A percentile compares a stretch with the other conserved stretches of the same genome.
Conservation (phyloP, 2,113 vertebrate species). For the Semicossyphus pulcher region DNA sequence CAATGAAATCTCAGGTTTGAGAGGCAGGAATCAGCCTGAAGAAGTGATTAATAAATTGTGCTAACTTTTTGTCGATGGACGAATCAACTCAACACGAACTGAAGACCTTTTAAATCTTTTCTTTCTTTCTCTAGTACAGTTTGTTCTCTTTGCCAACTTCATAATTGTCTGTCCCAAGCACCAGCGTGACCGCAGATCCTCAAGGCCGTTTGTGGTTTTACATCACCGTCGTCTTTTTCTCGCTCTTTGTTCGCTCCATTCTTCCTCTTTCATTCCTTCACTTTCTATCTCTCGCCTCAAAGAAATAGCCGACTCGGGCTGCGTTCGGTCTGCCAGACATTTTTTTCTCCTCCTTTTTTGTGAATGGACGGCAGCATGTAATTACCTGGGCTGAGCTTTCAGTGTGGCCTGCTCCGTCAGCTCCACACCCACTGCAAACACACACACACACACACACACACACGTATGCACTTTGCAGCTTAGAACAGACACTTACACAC, state of each 20-base stretch:
- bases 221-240: not conserved
- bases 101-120: too few relatives aligned
- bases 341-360: conserved; percentile 62
- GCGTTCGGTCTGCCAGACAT: conserved; percentile 38
- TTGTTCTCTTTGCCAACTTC: too few relatives aligned
- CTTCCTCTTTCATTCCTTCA: conserved; percentile 32
- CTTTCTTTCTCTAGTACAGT: too few relatives aligned
- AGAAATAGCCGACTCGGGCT: conserved; percentile 16
- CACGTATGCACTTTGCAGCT: conserved; percentile 28
- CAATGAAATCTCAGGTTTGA: too few relatives aligned
- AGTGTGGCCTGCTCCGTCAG: conserved; percentile 78
- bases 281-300: conserved; percentile 26
- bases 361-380: conserved; percentile 76
- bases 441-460: conserved; percentile 30
- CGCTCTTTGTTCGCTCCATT: not conserved
- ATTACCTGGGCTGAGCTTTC: conserved; percentile 80
- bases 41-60: too few relatives aligned
- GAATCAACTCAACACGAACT: too few relatives aligned
- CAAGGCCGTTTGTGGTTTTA: not conserved
- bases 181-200: not conserved
- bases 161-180: too few relatives aligned
- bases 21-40: too few relatives aligned
- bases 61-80: too few relatives aligned
- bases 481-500: too few relatives aligned
- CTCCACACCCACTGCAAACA: conserved; percentile 70